A percentile compares a stretch with the other conserved stretches of the same genome.
These are phyloP conservation scores for Plumapathes pennacea DNA, from an alignment of 92 coral and sea anemone species.

Conservation along the genomic window DNA sequence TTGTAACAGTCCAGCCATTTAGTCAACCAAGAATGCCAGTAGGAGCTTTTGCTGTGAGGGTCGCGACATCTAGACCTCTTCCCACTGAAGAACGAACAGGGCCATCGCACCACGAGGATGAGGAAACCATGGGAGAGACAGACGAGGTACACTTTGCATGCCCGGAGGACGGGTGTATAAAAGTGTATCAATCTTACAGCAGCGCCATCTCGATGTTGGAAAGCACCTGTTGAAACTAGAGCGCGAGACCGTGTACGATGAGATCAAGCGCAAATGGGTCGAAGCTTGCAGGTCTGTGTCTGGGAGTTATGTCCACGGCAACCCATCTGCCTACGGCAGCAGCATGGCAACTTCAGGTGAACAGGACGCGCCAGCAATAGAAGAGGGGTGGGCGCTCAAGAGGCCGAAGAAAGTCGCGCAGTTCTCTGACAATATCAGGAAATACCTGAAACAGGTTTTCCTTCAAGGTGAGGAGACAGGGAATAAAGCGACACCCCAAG, in stretches of 20 bases:
- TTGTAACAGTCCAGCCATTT: slow-evolving; percentile 1
- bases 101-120: background rate
- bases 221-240: slow-evolving; percentile 18
- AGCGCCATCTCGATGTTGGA: slow-evolving; percentile 31
- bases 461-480: slow-evolving; percentile 43
- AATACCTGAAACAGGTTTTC: slow-evolving; percentile 10
- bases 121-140: background rate
- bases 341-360: background rate
- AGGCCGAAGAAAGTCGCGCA: slow-evolving; percentile 11
- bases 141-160: slow-evolving; percentile 2
- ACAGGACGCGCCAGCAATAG: slow-evolving; percentile 4
- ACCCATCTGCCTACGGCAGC: background rate
- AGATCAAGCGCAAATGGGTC: no score
- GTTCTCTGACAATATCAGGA: slow-evolving; percentile 23
- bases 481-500: slow-evolving; percentile 25
- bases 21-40: background rate
- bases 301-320: background rate
- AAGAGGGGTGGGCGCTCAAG: slow-evolving; percentile 44
- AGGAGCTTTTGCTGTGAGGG: background rate
- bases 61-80: background rate
- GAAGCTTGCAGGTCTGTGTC: no score
- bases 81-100: background rate
- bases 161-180: slow-evolving; percentile 33
- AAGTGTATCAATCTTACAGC: slow-evolving; percentile 13
- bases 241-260: slow-evolving; percentile 1